Evolutionary conservation across 1,140 invertebrate genomes (phyloP), one percentile per base, ranked within the genome.

Genomic region (Forficula auricularia): DNA sequence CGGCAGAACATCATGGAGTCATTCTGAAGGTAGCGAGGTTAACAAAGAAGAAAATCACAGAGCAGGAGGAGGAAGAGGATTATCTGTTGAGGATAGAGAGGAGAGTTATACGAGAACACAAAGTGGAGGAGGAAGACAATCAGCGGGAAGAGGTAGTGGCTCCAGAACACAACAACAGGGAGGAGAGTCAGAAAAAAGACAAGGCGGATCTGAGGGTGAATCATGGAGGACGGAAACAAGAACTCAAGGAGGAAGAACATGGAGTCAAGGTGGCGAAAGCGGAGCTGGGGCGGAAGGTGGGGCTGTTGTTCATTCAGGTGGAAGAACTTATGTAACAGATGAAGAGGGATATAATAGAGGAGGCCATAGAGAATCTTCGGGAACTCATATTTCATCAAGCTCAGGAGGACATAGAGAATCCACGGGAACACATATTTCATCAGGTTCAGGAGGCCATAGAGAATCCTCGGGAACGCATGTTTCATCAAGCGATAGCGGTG

Each of bases 401-500:
- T n/a, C n/a, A n/a, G 22, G 22, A 27, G 22, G 22, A n/a, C 33
- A 40, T 12, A 18, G 30, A 32, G 16, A 2, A 3, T n/a, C 12
- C n/a, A 22, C 38, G 20, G 30, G 30, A 13, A 30, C 27, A 12
- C 20, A 27, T 8, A 19, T 27, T 38, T 19, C 22, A 3, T n/a
- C 40, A 22, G 22, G 41, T 3, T 8, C 41, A 13, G 4, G 31
- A 35, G 8, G 18, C 13, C 7, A 6, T 3, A 18, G 40, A 9
- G 33, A 20, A 13, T 32, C 7, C 19, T 15, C 15, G 32, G 19
- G 18, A 19, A 19, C 31, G 33, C 33, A 16, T 16, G 35, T 16
- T 10, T 40, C 42, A 1, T 48, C 42, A n/a, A 45, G 51, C 14
- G 51, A 53, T 1, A 42, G 12, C 6, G 45, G 51, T 2, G 46